phyloP scores from a whole-genome alignment of 2,888 invertebrate species.

The Capitulum mitella region DNA sequence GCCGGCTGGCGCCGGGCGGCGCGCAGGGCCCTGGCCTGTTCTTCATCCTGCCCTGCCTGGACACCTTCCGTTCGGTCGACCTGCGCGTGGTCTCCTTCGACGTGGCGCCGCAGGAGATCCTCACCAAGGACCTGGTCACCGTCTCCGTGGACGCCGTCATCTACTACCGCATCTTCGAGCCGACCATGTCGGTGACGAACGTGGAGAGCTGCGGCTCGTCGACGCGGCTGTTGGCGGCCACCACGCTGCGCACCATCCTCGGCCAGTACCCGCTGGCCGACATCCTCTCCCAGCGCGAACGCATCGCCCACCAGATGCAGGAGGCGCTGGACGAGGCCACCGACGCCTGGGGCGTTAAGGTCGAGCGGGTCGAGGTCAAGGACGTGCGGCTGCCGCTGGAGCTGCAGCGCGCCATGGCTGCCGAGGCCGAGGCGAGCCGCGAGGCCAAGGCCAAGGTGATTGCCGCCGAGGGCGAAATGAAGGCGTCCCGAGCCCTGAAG shows the following conservation, averaged over 20 bases:
- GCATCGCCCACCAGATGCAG: constrained; percentile 54
- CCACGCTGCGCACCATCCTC: constrained; percentile 78
- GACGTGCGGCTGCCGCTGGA: constrained; percentile 38
- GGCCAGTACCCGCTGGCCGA: constrained; percentile 88
- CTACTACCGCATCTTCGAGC: constrained; percentile 58
- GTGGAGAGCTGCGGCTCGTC: constrained; percentile 57
- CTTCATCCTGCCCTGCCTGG: constrained; percentile 56
- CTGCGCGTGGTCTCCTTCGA: constrained; percentile 54
- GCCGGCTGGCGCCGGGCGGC: constrained; percentile 46
- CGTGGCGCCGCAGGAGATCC: constrained; percentile 53
- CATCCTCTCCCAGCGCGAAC: constrained; percentile 81
- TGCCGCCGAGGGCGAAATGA: constrained; percentile 49
- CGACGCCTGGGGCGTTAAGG: constrained; percentile 45
- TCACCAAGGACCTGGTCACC: constrained; percentile 71
- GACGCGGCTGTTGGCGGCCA: constrained; percentile 71
- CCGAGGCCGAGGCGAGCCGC: constrained; percentile 48
- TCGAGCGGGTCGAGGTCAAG: constrained; percentile 49
- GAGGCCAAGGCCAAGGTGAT: constrained; percentile 49
- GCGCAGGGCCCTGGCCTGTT: constrained; percentile 52
- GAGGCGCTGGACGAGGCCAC: constrained; percentile 43
- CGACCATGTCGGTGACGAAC: constrained; percentile 50
- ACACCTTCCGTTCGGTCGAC: constrained; percentile 51
- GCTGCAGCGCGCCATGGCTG: constrained; percentile 43
- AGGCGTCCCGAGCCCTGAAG: constrained; percentile 49
- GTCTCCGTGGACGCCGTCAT: constrained; percentile 88